Conservation (phyloP, 2,797 vertebrate genomes). For the Darevskia mixta region DNA sequence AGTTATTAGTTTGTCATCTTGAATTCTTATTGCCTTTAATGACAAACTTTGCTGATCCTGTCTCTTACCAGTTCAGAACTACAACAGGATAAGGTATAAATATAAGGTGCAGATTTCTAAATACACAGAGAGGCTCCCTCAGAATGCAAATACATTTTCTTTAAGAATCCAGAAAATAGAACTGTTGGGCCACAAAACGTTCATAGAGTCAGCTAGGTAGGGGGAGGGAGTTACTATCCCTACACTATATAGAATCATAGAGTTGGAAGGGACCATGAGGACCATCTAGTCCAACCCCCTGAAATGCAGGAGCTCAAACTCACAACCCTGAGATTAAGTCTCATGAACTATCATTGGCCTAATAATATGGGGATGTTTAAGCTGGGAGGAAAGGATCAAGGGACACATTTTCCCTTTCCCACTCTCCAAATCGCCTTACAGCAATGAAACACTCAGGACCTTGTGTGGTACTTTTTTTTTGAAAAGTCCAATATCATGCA, state of each 20-base stretch:
- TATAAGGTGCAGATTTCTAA: background rate
- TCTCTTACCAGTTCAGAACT: background rate
- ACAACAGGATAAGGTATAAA: no score
- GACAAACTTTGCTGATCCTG: background rate
- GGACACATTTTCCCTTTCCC: background rate
- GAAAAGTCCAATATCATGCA: background rate
- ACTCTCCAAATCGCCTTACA: background rate
- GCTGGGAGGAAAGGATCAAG: background rate
- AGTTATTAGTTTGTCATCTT: conserved; percentile 29
- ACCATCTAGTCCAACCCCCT: no score
- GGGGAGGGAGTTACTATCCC: no score
- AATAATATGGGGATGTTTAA: background rate
- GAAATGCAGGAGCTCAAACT: no score
- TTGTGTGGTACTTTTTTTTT: background rate
- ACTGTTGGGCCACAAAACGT: background rate
- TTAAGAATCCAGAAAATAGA: background rate
- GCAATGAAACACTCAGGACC: background rate
- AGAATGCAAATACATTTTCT: background rate
- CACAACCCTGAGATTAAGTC: no score
- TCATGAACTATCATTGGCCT: no score
- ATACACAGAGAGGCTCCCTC: background rate
- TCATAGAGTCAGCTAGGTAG: no score
- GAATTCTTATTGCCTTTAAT: background rate
- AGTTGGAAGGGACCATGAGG: no score
- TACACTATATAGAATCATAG: no score